phyloP scores from a whole-genome alignment of 2,888 invertebrate genomes.

The Drosophila greeni region DNA sequence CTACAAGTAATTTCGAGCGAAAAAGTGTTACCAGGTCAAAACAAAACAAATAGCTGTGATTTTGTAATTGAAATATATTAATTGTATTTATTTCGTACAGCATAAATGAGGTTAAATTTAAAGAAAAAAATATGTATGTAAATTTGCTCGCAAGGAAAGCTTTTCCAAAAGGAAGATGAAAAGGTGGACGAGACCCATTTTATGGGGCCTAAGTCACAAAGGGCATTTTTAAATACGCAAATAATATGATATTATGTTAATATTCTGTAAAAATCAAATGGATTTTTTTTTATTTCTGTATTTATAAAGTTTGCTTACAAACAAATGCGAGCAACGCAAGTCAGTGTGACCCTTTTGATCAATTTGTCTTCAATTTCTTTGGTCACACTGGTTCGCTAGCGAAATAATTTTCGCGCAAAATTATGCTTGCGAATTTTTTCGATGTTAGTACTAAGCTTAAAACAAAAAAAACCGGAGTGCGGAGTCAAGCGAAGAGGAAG shows the following conservation, averaged over 20 bases:
- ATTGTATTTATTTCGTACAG: not conserved
- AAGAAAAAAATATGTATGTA: not conserved
- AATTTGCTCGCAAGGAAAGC: not conserved
- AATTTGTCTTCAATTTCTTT: not conserved
- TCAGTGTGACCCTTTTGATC: not conserved
- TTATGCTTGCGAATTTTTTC: not conserved
- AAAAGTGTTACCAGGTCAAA: not conserved
- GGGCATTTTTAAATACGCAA: not conserved
- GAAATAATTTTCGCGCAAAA: not conserved
- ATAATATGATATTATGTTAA: not conserved
- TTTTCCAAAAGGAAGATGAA: not conserved
- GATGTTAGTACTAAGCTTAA: constrained; percentile 2
- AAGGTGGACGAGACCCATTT: not conserved
- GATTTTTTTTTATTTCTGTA: not conserved
- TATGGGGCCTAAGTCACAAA: not conserved
- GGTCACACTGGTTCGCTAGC: not conserved
- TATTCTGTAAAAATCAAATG: not conserved
- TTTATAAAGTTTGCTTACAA: not conserved
- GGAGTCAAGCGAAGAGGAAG: constrained; percentile 32
- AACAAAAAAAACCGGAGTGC: not conserved
- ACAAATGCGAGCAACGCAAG: not conserved
- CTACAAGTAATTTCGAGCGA: not conserved
- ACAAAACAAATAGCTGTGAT: not conserved
- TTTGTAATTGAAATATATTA: not conserved
- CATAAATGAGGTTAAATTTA: not conserved